A percentile compares a stretch with the other conserved stretches of the same genome.
phyloP scores from a whole-genome alignment of 2,888 invertebrate genomes.

The Acleris laterana region DNA sequence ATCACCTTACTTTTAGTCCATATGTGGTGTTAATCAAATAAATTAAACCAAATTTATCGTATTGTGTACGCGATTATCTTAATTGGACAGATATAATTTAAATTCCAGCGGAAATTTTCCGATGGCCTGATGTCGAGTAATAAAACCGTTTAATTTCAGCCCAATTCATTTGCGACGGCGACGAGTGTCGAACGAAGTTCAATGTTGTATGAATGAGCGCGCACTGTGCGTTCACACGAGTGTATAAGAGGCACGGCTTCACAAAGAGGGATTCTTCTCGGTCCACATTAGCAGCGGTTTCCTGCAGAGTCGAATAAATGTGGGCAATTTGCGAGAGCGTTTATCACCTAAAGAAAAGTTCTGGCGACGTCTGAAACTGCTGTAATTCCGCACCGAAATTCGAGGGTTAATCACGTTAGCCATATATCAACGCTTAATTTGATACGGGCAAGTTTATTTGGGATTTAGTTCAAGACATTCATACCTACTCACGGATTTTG shows the following conservation, averaged over 20 bases:
- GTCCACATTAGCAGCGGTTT: conserved; percentile 71
- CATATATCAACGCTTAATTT: conserved; percentile 73
- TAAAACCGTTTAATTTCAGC: conserved; percentile 60
- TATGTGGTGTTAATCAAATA: conserved; percentile 1
- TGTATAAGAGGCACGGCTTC: conserved; percentile 43
- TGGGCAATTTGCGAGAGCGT: conserved; percentile 79
- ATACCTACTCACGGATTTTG: conserved; percentile 45
- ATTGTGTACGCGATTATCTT: conserved; percentile 56
- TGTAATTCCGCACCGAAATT: conserved; percentile 71
- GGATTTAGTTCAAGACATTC: conserved; percentile 51
- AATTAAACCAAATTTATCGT: conserved; percentile 48
- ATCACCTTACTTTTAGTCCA: not conserved
- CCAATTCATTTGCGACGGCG: conserved; percentile 63
- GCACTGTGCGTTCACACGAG: conserved; percentile 46
- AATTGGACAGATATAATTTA: conserved; percentile 62
- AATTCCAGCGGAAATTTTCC: conserved; percentile 53
- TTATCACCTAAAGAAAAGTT: conserved; percentile 82
- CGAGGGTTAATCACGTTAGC: conserved; percentile 73
- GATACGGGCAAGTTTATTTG: conserved; percentile 66
- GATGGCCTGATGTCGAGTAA: conserved; percentile 61
- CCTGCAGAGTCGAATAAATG: conserved; percentile 74
- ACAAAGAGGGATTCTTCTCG: conserved; percentile 63
- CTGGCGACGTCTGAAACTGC: conserved; percentile 74
- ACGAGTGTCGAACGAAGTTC: conserved; percentile 58
- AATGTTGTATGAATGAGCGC: conserved; percentile 59